Evolutionary conservation across 1,140 invertebrate species (phyloP), one percentile per base, ranked within the genome.

Genomic region (Heliothis subflexa): DNA sequence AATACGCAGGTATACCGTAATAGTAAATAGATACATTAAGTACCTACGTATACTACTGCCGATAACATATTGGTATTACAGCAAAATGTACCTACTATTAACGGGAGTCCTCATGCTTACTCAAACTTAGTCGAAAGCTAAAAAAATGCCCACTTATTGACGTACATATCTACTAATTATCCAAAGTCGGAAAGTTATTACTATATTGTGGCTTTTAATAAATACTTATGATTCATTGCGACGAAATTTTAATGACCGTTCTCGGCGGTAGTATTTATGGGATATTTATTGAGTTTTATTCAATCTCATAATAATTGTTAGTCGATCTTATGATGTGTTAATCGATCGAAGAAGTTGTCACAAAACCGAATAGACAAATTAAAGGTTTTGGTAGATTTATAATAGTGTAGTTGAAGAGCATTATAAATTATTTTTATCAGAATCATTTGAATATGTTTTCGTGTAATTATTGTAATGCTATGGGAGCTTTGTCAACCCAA

Each of bases 1-100:
- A 68, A 68, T 68, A 50, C 47, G 64, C 21, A 25, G 21, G 21
- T 68, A 68, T 68, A 68, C 47, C 18, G 47, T 68, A 68, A 68
- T 25, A 45, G 18, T 25, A 47, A 11, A 25, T 25, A 47, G 3
- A 25, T 16, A 47, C 47, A 68, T 68, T 52, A 68, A 2, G 21
- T 25, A 25, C 21, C 21, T 25, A 25, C 21, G 21, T 12, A 50
- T 68, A 14, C n/a, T 16, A 64, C 18, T 13, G 14, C 7, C n/a
- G 45, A 45, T 64, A 18, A n/a, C 5, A 28, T 33, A n/a, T 40
- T 64, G 10, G 18, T n/a, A 14, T 52, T 52, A 55, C 54, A 21
- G 54, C 54, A 18, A 10, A 25, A 25, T 14, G 16, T 18, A n/a
- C n/a, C n/a, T n/a, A n/a, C n/a, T n/a, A 28, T 25, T 57, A 12